Evolutionary conservation across 2,888 invertebrate genomes (phyloP).

Genomic region (Syrphus vitripennis): DNA sequence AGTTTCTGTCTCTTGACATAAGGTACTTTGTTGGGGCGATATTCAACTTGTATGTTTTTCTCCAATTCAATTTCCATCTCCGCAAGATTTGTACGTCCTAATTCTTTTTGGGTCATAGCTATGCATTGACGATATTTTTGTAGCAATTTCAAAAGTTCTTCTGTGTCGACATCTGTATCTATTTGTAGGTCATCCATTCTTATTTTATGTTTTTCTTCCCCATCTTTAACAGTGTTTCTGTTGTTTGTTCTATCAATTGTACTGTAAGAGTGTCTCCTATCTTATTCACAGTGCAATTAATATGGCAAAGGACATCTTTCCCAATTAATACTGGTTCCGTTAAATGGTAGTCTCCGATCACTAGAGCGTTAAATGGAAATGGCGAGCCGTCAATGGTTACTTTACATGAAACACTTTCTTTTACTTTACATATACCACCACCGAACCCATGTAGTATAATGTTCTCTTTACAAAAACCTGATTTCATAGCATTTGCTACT

Average conservation of each 20-base stretch:
- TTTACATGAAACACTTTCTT: neutral
- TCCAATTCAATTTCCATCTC: neutral
- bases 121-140: neutral
- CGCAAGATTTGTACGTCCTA: neutral
- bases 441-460: conserved; percentile 15
- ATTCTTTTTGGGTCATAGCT: neutral
- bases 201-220: neutral
- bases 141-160: neutral
- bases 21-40: neutral
- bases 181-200: neutral
- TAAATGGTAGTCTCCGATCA: neutral
- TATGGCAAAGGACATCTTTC: neutral
- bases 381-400: neutral
- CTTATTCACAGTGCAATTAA: neutral
- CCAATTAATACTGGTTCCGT: neutral
- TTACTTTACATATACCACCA: neutral
- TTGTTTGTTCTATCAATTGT: neutral
- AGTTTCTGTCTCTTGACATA: neutral
- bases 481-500: neutral
- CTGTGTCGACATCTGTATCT: neutral
- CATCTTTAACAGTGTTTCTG: neutral
- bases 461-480: neutral
- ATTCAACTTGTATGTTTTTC: neutral
- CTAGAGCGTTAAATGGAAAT: neutral
- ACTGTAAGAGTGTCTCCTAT: neutral